Evolutionary conservation across 2,888 invertebrate species (phyloP).

Genomic region (Drosophila ezoana): DNA sequence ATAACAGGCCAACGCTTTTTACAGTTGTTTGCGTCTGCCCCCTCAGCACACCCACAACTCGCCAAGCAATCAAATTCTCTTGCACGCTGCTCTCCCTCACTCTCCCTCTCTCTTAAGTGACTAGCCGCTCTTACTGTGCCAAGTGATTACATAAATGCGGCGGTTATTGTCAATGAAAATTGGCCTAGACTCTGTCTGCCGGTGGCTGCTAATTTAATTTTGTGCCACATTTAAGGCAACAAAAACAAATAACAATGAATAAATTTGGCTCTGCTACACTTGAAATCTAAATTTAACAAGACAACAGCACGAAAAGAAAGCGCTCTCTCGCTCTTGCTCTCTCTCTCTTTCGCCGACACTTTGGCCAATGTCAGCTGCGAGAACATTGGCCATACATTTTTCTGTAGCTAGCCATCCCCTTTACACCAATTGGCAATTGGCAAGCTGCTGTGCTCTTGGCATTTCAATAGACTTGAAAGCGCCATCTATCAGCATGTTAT

Average conservation of each 20-base stretch:
- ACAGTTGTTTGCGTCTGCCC: constrained; percentile 11
- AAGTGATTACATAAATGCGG: constrained; percentile 67
- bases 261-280: constrained; percentile 21
- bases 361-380: constrained; percentile 49
- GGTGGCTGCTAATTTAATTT: constrained; percentile 59
- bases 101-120: constrained; percentile 1
- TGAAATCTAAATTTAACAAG: constrained; percentile 67
- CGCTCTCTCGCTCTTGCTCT: constrained; percentile 15
- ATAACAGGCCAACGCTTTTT: constrained; percentile 53
- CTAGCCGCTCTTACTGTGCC: constrained; percentile 8
- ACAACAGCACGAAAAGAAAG: constrained; percentile 27
- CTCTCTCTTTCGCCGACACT: background rate
- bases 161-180: constrained; percentile 44
- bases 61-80: constrained; percentile 12
- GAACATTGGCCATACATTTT: constrained; percentile 7
- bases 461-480: constrained; percentile 23
- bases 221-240: constrained; percentile 16
- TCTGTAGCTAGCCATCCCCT: constrained; percentile 28
- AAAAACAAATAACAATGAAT: constrained; percentile 14
- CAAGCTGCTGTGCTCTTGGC: constrained; percentile 19
- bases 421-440: constrained; percentile 24
- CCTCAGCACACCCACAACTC: background rate
- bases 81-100: background rate
- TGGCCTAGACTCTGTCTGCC: constrained; percentile 27
- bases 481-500: constrained; percentile 42